Evolutionary conservation across 2,888 invertebrate genomes (phyloP).

Genomic region (Vesta saturnalis): DNA sequence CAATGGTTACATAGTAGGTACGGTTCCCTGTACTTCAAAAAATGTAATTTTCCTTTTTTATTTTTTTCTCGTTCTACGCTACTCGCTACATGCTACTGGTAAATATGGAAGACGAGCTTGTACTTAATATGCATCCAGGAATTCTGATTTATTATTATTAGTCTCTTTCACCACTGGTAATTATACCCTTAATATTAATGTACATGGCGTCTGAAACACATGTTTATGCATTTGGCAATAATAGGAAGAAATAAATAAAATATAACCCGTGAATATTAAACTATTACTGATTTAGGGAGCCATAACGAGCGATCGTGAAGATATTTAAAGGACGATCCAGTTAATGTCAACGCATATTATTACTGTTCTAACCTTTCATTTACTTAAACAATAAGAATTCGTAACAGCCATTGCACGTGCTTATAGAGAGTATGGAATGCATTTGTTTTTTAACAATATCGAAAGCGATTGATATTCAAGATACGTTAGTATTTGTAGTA

Average conservation of each 20-base stretch:
- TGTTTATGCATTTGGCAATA: too few species aligned
- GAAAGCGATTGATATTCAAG: constrained; percentile 51
- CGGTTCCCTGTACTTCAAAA: too few species aligned
- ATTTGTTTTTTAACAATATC: constrained; percentile 18
- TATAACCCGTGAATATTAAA: not conserved
- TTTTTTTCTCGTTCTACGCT: too few species aligned
- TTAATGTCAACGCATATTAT: not conserved
- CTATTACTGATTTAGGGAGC: not conserved
- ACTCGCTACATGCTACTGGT: too few species aligned
- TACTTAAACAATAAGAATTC: constrained; percentile 5
- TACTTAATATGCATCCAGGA: too few species aligned
- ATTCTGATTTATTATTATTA: too few species aligned
- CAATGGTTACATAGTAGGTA: too few species aligned
- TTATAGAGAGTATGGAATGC: constrained; percentile 14
- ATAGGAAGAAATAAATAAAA: not conserved
- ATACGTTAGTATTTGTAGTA: constrained; percentile 57
- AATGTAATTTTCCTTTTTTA: too few species aligned
- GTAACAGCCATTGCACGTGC: constrained; percentile 8
- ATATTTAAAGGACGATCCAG: not conserved
- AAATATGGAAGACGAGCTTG: too few species aligned
- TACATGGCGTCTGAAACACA: too few species aligned
- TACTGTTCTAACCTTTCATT: not conserved
- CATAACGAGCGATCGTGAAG: not conserved
- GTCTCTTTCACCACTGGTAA: too few species aligned
- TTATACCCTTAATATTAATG: too few species aligned